Evolutionary conservation across 2,113 vertebrate species (phyloP), one percentile per base, ranked within the genome.

Genomic region (Paedocypris sp.): DNA sequence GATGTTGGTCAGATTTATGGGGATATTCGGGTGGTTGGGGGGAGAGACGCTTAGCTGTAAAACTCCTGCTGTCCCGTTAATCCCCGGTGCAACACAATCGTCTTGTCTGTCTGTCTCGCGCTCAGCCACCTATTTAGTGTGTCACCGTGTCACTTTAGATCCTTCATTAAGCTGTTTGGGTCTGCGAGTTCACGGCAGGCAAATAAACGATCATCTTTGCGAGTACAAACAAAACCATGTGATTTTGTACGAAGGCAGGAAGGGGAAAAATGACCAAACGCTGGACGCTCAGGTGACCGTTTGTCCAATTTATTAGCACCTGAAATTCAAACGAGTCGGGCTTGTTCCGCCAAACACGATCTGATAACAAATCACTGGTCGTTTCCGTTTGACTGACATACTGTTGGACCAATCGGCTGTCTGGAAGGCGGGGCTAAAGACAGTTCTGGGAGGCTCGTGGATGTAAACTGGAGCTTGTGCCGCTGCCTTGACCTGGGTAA

Each of bases 1-100:
- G 69, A 64, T 72, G 69, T 68, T 64, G 47, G 18, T 67, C 63
- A 68, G 69, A 62, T 68, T 72, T 67, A 60, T 32, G 16, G n/a
- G 64, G 64, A 64, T 67, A 71, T 60, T 57, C 19, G 25, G 6
- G 35, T 23, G 52, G 25, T 28, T 28, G 38, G 42, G 36, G n/a
- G 36, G 33, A 36, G 45, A 47, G 63, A 46, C 38, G 57, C 46
- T 65, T 72, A 68, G 61, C 66, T 65, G 45, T 39, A 65, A 54
- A 63, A 64, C 68, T 66, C 62, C 54, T 45, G 31, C 57, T 68
- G 54, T 67, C 65, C 43, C 38, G 50, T 29, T 72, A 72, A 72
- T 68, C 70, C 66, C 62, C 42, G 20, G 38, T 20, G 13, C 54
- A 48, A 47, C 42, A 25, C 51, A 62, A 50, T 16, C 38, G 26